A percentile compares a stretch with the other conserved stretches of the same genome.
Conservation (phyloP, 1,140 invertebrate species). For the Odontomachus brunneus region DNA sequence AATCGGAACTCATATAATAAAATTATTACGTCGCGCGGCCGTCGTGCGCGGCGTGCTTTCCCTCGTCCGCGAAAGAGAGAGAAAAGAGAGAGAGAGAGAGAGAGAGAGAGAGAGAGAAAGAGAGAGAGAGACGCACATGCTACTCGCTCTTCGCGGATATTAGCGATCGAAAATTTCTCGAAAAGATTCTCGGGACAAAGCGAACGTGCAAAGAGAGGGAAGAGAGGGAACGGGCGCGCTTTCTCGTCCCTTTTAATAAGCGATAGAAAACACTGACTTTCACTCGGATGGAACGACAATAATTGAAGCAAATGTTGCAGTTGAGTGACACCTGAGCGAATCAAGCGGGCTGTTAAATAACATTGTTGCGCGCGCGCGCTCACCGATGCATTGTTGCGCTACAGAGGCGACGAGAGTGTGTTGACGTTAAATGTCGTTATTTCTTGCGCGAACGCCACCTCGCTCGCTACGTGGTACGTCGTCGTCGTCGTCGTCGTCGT, state of each 20-base stretch:
- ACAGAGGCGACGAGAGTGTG: slow-evolving; percentile 8
- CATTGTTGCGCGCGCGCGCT: background rate
- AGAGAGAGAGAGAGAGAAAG: no score
- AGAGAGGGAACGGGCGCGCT: no score
- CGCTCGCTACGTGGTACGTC: background rate
- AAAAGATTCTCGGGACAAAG: no score
- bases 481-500: slow-evolving; percentile 14
- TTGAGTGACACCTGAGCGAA: background rate
- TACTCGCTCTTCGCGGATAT: no score
- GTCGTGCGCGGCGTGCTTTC: slow-evolving; percentile 14
- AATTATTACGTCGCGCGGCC: slow-evolving; percentile 26
- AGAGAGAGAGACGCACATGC: no score
- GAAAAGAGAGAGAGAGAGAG: no score
- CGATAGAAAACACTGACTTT: background rate
- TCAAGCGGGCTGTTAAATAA: background rate
- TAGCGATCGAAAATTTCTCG: no score
- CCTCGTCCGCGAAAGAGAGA: background rate
- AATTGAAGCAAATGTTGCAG: background rate
- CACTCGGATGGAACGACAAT: background rate
- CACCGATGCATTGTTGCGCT: slow-evolving; percentile 1
- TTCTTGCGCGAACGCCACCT: slow-evolving; percentile 28
- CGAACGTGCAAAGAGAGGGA: no score
- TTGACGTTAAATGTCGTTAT: slow-evolving; percentile 31
- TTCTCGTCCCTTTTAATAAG: background rate
- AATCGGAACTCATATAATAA: slow-evolving; percentile 31